Percentiles rank a stretch among this genome's conserved stretches.
These are phyloP conservation scores for Hypsopygia costalis DNA, from an alignment of 2,888 invertebrate genomes.

Conservation along the genomic window DNA sequence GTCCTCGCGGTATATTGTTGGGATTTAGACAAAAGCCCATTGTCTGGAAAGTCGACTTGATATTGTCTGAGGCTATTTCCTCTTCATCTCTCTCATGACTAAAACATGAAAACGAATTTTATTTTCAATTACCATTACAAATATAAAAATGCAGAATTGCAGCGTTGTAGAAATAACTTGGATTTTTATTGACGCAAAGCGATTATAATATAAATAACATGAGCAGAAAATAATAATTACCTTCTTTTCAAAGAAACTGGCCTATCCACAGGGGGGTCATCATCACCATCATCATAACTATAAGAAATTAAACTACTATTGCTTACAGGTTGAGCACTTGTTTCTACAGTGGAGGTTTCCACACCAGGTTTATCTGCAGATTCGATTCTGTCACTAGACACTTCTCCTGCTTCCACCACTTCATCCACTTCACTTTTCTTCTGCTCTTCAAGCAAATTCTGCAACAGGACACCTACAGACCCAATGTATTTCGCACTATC, in stretches of 20 bases:
- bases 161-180: no score
- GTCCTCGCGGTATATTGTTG: conserved; percentile 68
- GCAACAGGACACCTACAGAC: conserved; percentile 81
- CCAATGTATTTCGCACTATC: conserved; percentile 42
- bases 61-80: conserved; percentile 72
- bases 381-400: conserved; percentile 22
- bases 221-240: conserved; percentile 30
- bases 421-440: conserved; percentile 33
- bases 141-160: no score
- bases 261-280: conserved; percentile 76
- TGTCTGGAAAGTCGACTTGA: conserved; percentile 83
- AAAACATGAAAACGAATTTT: conserved; percentile 28
- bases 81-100: conserved; percentile 79
- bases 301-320: conserved; percentile 34
- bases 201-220: no score
- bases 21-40: conserved; percentile 78
- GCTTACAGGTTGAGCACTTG: conserved; percentile 24
- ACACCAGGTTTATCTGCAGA: conserved; percentile 19
- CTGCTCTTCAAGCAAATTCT: conserved; percentile 71
- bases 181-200: no score
- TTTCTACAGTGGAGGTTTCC: conserved; percentile 10
- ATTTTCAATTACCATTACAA: no score
- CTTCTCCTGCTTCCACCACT: conserved; percentile 44
- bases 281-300: conserved; percentile 60
- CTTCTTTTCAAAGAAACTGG: conserved; percentile 77